A percentile compares a stretch with the other conserved stretches of the same genome.
These are phyloP conservation scores for Labeo catla DNA, from an alignment of 2,113 vertebrate genomes.

Conservation along the genomic window DNA sequence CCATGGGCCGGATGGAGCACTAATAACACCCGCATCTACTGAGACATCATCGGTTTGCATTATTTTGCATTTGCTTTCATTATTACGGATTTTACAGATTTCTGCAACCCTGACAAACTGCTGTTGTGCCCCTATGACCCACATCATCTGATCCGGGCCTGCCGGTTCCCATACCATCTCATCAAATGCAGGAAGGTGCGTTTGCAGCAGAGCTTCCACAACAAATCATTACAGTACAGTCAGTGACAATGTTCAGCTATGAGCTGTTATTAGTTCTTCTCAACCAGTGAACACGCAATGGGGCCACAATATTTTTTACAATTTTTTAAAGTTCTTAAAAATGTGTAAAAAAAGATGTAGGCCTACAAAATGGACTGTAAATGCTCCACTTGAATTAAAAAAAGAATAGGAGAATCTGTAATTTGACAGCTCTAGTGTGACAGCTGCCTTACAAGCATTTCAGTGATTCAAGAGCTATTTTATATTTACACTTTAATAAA, in stretches of 20 bases:
- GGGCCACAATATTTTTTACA: background rate
- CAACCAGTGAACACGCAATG: background rate
- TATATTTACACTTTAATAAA: background rate
- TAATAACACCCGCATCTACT: background rate
- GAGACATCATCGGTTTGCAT: background rate
- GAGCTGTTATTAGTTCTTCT: background rate
- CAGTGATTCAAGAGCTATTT: background rate
- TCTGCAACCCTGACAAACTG: constrained; percentile 82
- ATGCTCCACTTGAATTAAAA: background rate
- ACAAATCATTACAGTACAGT: background rate
- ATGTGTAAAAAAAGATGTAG: background rate
- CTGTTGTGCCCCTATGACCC: constrained; percentile 87
- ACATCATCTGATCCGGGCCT: constrained; percentile 83
- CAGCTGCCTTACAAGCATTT: background rate
- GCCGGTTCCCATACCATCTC: constrained; percentile 90
- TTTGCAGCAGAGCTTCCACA: background rate
- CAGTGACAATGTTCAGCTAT: background rate
- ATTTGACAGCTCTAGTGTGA: background rate
- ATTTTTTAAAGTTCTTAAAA: background rate
- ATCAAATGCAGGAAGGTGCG: constrained; percentile 90
- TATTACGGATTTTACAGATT: constrained; percentile 32
- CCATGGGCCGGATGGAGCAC: background rate
- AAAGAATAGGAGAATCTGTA: background rate
- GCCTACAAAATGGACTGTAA: background rate
- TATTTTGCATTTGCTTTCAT: background rate